These are phyloP conservation scores for Ptilonorhynchus violaceus DNA, from an alignment of 2,113 vertebrate species.

Conservation along the genomic window DNA sequence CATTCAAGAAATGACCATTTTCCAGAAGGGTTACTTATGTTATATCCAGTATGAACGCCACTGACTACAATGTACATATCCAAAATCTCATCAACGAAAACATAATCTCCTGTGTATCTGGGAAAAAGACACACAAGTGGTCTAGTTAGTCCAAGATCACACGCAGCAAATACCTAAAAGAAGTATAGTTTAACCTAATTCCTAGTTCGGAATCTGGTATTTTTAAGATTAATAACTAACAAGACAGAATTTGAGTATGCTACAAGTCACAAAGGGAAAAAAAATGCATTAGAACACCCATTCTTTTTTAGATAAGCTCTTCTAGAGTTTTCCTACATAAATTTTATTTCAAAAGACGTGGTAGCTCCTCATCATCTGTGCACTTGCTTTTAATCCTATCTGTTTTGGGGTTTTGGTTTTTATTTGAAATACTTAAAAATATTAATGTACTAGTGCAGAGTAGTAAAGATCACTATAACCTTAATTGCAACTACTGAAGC, in stretches of 20 bases:
- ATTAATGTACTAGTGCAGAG: not conserved
- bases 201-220: not conserved
- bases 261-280: not conserved
- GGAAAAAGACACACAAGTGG: not conserved
- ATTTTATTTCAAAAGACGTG: not conserved
- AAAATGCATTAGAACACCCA: not conserved
- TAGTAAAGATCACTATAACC: constrained; percentile 25
- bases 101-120: not conserved
- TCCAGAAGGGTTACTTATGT: not conserved
- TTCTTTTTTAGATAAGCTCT: not conserved
- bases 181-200: not conserved
- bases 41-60: not conserved
- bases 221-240: not conserved
- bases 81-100: not conserved
- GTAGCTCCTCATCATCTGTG: not conserved
- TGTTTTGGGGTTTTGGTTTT: not conserved
- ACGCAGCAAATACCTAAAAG: not conserved
- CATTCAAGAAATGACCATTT: not conserved
- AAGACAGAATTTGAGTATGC: not conserved
- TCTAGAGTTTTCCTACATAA: not conserved
- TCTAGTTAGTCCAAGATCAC: not conserved
- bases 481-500: constrained; percentile 41
- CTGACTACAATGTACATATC: not conserved
- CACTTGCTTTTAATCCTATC: not conserved
- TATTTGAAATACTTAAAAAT: not conserved